A percentile compares a stretch with the other conserved stretches of the same genome.
phyloP scores from a whole-genome alignment of 2,797 vertebrate genomes.

The Balearica regulorum region DNA sequence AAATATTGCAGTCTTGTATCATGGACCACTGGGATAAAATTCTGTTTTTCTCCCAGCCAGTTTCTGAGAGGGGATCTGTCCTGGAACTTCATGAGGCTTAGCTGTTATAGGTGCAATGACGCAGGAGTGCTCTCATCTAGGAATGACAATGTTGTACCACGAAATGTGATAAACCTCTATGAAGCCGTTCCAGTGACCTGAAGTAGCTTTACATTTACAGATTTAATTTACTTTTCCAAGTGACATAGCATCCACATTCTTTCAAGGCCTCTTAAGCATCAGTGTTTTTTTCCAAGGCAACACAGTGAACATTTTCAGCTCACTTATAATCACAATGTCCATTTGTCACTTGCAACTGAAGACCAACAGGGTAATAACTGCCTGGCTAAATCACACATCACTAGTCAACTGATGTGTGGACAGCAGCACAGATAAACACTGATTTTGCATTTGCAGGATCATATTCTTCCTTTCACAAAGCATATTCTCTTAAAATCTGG shows the following conservation, averaged over 20 bases:
- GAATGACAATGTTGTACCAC: not conserved
- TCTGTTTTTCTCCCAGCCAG: not conserved
- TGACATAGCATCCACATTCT: not conserved
- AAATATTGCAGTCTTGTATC: not conserved
- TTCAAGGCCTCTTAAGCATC: not conserved
- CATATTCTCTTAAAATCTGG: not conserved
- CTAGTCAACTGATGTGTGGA: not conserved
- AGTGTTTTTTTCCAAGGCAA: not conserved
- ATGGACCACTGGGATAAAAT: not conserved
- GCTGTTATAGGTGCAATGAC: not conserved
- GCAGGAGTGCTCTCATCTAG: not conserved
- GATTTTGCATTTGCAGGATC: not conserved
- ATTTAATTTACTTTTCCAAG: conserved; percentile 11
- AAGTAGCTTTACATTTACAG: not conserved
- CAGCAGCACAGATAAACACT: not conserved
- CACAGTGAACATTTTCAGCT: not conserved
- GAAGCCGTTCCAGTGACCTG: not conserved
- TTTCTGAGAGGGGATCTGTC: not conserved
- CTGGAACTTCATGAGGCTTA: not conserved
- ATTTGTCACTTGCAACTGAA: not conserved
- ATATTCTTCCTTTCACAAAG: not conserved
- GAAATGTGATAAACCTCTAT: not conserved
- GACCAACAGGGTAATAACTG: not conserved
- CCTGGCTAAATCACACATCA: not conserved
- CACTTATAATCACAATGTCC: not conserved